These are phyloP conservation scores for Cavia aperea DNA, from an alignment of 2,113 vertebrate species.

Conservation along the genomic window DNA sequence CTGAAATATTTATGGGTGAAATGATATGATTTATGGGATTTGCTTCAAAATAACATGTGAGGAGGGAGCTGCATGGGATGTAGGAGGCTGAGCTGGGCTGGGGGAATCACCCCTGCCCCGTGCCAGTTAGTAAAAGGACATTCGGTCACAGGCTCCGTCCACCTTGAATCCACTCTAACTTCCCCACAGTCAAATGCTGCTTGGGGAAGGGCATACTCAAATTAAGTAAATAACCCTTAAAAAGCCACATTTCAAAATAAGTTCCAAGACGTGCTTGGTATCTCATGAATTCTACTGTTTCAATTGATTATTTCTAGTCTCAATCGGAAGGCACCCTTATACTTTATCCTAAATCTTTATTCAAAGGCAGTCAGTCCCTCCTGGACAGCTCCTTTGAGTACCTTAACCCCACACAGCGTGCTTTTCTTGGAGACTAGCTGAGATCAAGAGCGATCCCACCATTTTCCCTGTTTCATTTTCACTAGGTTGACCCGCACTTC, in stretches of 20 bases:
- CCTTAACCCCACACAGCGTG: not conserved
- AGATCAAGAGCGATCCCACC: not conserved
- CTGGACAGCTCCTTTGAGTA: not conserved
- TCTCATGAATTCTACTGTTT: not conserved
- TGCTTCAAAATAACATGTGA: conserved; percentile 10
- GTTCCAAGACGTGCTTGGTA: not conserved
- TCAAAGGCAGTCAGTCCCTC: not conserved
- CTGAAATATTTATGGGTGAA: conserved; percentile 43
- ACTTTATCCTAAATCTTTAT: conserved; percentile 28
- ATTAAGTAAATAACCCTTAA: not conserved
- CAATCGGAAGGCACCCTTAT: not conserved
- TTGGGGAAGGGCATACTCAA: not conserved
- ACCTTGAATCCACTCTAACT: not conserved
- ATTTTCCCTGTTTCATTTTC: not conserved
- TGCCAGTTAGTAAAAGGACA: too few relatives aligned
- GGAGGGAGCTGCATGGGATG: accelerated
- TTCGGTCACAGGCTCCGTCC: not conserved
- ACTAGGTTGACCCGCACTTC: not conserved
- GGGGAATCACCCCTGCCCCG: accelerated
- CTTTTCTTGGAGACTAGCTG: not conserved
- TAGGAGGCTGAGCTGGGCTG: not conserved
- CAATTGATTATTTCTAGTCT: not conserved
- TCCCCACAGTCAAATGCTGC: not conserved
- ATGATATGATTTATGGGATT: conserved; percentile 36
- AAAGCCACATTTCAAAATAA: conserved; percentile 17